Base-by-base conservation (phyloP, 1,140 invertebrate species). In the Orchestia grillus region DNA sequence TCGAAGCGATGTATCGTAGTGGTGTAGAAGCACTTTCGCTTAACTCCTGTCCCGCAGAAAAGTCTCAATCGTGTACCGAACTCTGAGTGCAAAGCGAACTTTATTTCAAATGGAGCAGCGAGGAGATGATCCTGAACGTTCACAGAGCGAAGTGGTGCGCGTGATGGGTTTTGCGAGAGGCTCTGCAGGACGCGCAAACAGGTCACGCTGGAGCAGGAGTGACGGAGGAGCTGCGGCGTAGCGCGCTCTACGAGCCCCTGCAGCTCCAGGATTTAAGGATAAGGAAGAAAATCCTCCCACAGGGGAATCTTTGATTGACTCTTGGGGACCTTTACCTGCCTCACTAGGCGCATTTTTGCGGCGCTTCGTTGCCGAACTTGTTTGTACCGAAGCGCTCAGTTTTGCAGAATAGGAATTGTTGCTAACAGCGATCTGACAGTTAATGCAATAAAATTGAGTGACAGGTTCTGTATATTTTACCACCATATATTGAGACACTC, bases 261-360 rank as follows among this genome's bases (percentile, higher is more conserved):
- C 88, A 90, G 28, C n/a, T 42, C 41, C 88, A 42, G 44, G 92
- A 94, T 94, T 40, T 44, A 94, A 94, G 92, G 92, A 94, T 94
- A 44, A 45, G 44, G 44, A 6, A n/a, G 44, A 44, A 94, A 90
- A 94, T 94, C 92, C 92, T 94, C 43, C 41, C 44, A 44, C 44
- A 40, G 44, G 92, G 92, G 92, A 44, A 94, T 47, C 43, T 94
- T 94, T 94, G 92, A 47, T 94, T 94, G 92, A 94, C 92, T 94
- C 88, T 44, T 90, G 43, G 88, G 88, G 88, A 44, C 88, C 88
- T 41, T 90, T 90, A 90, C 88, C 88, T 90, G 62, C 62, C 62
- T 77, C 62, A 77, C 62, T 77, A 53, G 47, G 19, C 47, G 6
- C 47, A 53, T 53, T 19, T 8, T 53, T 77, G 62, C 28, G 36